Base-by-base conservation (phyloP, 2,113 vertebrate genomes). In the Oreocharis arfaki region DNA sequence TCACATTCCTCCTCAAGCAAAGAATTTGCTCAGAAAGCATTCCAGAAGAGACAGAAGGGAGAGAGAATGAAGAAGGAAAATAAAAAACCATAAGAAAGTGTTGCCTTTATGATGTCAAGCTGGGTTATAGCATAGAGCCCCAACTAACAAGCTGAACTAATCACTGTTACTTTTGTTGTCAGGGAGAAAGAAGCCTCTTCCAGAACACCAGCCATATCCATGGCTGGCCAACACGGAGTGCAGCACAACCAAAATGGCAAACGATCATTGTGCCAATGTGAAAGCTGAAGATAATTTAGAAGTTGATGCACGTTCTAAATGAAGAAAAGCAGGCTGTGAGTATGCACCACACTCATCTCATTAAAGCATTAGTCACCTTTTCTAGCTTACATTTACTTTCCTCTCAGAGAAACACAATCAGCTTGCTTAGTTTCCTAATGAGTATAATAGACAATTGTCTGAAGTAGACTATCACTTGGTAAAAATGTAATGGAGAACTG, bases 381-480 rank as follows among this genome's bases (percentile, higher is more conserved):
- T 91, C 85, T 93, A 94, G 85, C 67, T 97, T 92, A 91, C 84
- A 91, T 95, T 94, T 90, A 79, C 84, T 93, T 96, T 97, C 96
- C 91, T 97, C 90, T 79, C 65, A 89, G 94, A 97, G 96, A 97
- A 97, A 96, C 76, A 95, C 95, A 98, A 98, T 98, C 97, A 98
- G 97, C 97, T 98, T 96, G 93, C 95, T 96, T 96, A 64, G 96
- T 90, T 96, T 98, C 71, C 97, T 99, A 98, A 98, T 98, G 98
- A 98, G 96, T 91, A 94, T 97, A 98, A 98, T 97, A 98, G 98
- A 98, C 95, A 98, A 98, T 98, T 97, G 98, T 96, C 96, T 95
- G 79, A 96, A 84, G 84, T 90, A 97, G 97, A 98, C 96, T 98
- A 98, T 97, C 86, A 73, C 94, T 94, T 94, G 39, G 87, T 84